These are phyloP conservation scores for Phoenoteleia sp. DNA, from an alignment of 2,888 invertebrate species.

Conservation along the genomic window DNA sequence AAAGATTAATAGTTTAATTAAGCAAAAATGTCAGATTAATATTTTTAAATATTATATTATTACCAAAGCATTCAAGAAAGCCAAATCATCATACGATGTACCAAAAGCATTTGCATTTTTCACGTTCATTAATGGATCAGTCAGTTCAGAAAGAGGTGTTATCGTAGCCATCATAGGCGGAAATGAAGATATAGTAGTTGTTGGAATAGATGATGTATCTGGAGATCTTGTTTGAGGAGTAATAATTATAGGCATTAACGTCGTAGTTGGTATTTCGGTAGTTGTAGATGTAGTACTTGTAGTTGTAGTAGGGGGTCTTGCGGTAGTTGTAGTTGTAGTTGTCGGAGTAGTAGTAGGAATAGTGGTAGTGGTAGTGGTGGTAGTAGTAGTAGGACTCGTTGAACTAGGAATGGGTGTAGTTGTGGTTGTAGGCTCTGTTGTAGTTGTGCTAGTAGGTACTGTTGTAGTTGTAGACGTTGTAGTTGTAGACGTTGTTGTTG, in stretches of 20 bases:
- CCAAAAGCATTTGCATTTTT: conserved; percentile 82
- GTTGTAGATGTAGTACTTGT: conserved; percentile 43
- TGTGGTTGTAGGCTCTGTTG: conserved; percentile 59
- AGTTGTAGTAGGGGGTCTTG: conserved; percentile 64
- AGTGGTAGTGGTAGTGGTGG: conserved; percentile 79
- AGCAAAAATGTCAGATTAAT: conserved; percentile 54
- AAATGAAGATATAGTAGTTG: conserved; percentile 48
- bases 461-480: conserved; percentile 60
- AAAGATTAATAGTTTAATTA: background rate
- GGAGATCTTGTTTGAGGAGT: conserved; percentile 44
- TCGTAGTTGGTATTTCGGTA: conserved; percentile 65
- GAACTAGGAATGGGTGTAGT: conserved; percentile 66
- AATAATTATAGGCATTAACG: conserved; percentile 41
- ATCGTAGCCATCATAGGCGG: conserved; percentile 65
- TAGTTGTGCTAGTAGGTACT: conserved; percentile 62
- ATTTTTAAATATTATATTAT: conserved; percentile 55
- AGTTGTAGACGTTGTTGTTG: conserved; percentile 67
- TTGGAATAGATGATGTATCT: conserved; percentile 8
- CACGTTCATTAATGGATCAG: conserved; percentile 63
- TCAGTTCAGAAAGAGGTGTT: conserved; percentile 48
- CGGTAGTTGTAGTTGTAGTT: conserved; percentile 58
- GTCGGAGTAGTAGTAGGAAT: conserved; percentile 59
- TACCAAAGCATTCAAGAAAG: conserved; percentile 89
- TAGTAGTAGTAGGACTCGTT: conserved; percentile 77
- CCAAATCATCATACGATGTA: conserved; percentile 87